Conservation (phyloP, 2,888 invertebrate genomes). For the Amblyjoppa proteus region DNA sequence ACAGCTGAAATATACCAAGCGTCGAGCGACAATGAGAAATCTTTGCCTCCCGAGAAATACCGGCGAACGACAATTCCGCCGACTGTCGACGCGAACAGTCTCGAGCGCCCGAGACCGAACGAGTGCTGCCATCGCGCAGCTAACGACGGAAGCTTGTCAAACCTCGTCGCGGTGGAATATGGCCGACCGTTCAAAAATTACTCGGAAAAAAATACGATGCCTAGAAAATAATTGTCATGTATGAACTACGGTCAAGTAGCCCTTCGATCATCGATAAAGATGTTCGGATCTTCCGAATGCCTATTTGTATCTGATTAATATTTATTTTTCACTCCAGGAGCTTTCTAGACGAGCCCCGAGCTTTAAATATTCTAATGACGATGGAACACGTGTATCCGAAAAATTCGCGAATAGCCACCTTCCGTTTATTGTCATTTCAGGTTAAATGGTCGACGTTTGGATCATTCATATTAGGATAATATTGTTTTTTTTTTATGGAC, state of each 20-base stretch:
- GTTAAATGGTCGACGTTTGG: conserved; percentile 5
- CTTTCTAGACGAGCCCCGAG: neutral
- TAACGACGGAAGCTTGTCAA: conserved; percentile 14
- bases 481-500: conserved; percentile 2
- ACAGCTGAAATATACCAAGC: neutral
- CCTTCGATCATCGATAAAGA: neutral
- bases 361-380: neutral
- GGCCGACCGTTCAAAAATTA: conserved; percentile 46
- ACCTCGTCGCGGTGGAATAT: conserved; percentile 23
- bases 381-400: conserved; percentile 6
- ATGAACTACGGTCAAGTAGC: neutral
- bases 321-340: neutral
- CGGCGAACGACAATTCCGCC: conserved; percentile 14
- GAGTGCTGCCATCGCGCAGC: conserved; percentile 28
- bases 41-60: conserved; percentile 10
- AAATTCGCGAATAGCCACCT: neutral
- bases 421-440: conserved; percentile 6
- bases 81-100: conserved; percentile 6
- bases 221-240: neutral
- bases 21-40: neutral
- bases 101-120: neutral
- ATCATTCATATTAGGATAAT: neutral
- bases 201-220: neutral
- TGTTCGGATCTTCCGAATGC: neutral
- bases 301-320: neutral